A percentile compares a stretch with the other conserved stretches of the same genome.
These are phyloP conservation scores for Echinometra lucunter DNA, from an alignment of 53 echinoderm and acorn worm genomes.

Conservation along the genomic window DNA sequence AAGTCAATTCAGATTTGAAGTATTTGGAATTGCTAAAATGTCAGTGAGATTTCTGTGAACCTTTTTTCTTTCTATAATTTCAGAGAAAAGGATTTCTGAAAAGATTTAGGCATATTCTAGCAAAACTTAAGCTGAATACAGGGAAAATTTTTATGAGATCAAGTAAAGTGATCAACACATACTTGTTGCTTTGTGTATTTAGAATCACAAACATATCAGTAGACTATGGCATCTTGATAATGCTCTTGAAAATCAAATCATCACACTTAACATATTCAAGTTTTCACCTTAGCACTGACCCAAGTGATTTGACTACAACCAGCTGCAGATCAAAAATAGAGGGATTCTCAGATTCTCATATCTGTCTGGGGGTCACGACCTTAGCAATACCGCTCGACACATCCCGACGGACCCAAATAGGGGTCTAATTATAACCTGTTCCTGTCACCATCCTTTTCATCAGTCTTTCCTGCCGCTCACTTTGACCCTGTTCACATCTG, in stretches of 20 bases:
- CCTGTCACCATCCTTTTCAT: slow-evolving; percentile 67
- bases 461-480: slow-evolving; percentile 65
- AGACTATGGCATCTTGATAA: neutral
- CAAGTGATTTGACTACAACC: neutral
- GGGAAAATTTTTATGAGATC: too few relatives aligned
- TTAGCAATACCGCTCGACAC: neutral
- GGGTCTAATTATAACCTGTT: slow-evolving; percentile 65
- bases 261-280: neutral
- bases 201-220: too few relatives aligned
- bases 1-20: too few relatives aligned
- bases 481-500: neutral
- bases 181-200: too few relatives aligned
- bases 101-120: too few relatives aligned
- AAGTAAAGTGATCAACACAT: too few relatives aligned
- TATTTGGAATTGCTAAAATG: too few relatives aligned
- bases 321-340: neutral
- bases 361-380: slow-evolving; percentile 39
- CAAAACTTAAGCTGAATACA: too few relatives aligned
- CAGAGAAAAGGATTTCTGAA: too few relatives aligned
- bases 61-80: too few relatives aligned
- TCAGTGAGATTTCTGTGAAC: too few relatives aligned
- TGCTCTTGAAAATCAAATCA: neutral
- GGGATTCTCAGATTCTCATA: neutral
- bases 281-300: neutral
- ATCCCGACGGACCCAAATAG: slow-evolving; percentile 25